A percentile compares a stretch with the other conserved stretches of the same genome.
These are phyloP conservation scores for Iphiclides podalirius DNA, from an alignment of 2,888 invertebrate genomes.

Conservation along the genomic window DNA sequence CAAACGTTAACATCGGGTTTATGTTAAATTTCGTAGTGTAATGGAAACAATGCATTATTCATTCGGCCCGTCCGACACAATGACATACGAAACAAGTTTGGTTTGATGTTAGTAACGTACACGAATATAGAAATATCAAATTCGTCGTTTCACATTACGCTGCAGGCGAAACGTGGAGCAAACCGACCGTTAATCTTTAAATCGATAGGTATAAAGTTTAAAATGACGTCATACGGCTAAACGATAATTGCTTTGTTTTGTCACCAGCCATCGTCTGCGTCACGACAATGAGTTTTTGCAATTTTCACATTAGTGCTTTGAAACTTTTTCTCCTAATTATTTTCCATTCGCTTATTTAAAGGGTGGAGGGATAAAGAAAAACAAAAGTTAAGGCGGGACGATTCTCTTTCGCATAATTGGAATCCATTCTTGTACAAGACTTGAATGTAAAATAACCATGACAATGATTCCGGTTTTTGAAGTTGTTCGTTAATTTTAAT, in stretches of 20 bases:
- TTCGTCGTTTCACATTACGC: conserved; percentile 13
- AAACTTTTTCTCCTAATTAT: conserved; percentile 49
- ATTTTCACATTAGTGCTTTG: conserved; percentile 50
- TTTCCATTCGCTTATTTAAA: conserved; percentile 56
- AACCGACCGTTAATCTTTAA: conserved; percentile 10
- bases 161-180: too few species aligned
- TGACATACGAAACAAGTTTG: conserved; percentile 71
- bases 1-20: conserved; percentile 75
- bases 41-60: conserved; percentile 78
- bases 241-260: conserved; percentile 15
- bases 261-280: conserved; percentile 29
- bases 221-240: conserved; percentile 1
- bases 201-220: conserved; percentile 1
- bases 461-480: conserved; percentile 66
- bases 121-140: conserved; percentile 60
- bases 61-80: conserved; percentile 64
- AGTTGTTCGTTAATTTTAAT: conserved; percentile 21
- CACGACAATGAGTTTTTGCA: conserved; percentile 52
- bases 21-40: conserved; percentile 78
- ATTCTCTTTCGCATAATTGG: conserved; percentile 73
- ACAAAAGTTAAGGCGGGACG: conserved; percentile 61
- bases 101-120: conserved; percentile 63
- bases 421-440: conserved; percentile 62
- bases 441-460: conserved; percentile 65
- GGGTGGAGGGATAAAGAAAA: conserved; percentile 44